Evolutionary conservation across 1,140 invertebrate genomes (phyloP), one percentile per base, ranked within the genome.

Genomic region (Adoxophyes honmai): DNA sequence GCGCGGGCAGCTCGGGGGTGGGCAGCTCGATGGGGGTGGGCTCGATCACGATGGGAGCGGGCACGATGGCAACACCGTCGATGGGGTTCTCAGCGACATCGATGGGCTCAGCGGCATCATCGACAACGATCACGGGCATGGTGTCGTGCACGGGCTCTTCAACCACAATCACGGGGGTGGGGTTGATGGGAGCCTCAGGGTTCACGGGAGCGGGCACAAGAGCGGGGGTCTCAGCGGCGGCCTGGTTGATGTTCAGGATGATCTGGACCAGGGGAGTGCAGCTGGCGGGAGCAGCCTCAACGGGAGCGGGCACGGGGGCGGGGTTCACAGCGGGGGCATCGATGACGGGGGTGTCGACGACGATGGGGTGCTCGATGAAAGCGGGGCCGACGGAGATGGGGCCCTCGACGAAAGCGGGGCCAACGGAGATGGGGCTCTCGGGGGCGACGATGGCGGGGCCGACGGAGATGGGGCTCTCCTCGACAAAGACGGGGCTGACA

Each of bases 171-270:
- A 55, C 44, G 42, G 42, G 28, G 7, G 51, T 28, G 9, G 52
- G 44, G n/a, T 59, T 51, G 28, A 57, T 10, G 21, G 60, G 39
- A 0, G 15, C 18, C 3, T 59, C 54, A n/a, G 44, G 42, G 4
- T 56, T 15, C 0, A 62, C 60, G 34, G 48, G 51, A 14, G 48
- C 39, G 8, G 37, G 11, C 36, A 48, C 42, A 0, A 57, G 0
- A 13, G 42, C 21, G 55, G 37, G 6, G 13, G 42, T 11, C 3
- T 54, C 52, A 16, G 61, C 48, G 34, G 21, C 37, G 21, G 34
- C 36, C 1, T 55, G 38, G 34, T 66, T 64, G 33, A 70, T 60
- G 52, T 70, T 70, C 51, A 70, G 48, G 53, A 70, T 64, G 34
- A 70, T 70, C 57, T 71, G 62, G 7, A 71, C 62, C 0, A 71